Evolutionary conservation across 2,888 invertebrate species (phyloP), one percentile per base, ranked within the genome.

Genomic region (Proisotoma minuta): DNA sequence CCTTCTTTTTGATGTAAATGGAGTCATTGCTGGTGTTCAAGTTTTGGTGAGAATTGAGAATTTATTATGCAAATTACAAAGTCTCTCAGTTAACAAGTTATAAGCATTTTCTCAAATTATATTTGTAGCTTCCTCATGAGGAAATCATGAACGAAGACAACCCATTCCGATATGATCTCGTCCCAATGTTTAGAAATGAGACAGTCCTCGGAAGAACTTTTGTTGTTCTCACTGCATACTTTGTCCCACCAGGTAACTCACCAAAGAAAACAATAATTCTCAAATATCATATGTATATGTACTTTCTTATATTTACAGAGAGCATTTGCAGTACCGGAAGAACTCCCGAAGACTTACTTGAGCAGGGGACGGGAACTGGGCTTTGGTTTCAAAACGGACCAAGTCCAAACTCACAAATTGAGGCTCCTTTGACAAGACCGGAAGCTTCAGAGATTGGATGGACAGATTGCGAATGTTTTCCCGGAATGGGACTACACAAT

Each of bases 21-120:
- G 70, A 34, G 52, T 60, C 43, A 64, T 72, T 27, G 66, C 69
- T 64, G 72, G 72, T 60, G 60, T 70, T 29, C 72, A 72, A 50
- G 63, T 65, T 48, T 49, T 65, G 53, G 67, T 71, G 63, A 60
- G 62, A 48, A 29, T 26, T 23, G 1, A 34, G 8, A 23, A 57
- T 18, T 34, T 52, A 40, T 24, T 27, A 27, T 54, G n/a, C 2
- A 51, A 12, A 24, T 10, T 23, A n/a, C 20, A 60, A n/a, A 22
- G 22, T n/a, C 39, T 56, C 23, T 8, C 18, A 29, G 40, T 4
- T 39, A 12, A 39, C 22, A 20, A 20, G 23, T 56, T 18, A 22
- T 10, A 43, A 18, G 26, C 24, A 50, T 20, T 20, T 47, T 8
- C n/a, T n/a, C n/a, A n/a, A n/a, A n/a, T n/a, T 43, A 24, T 24